Evolutionary conservation across 2,888 invertebrate genomes (phyloP), one percentile per base, ranked within the genome.

Genomic region (Apamea crenata): DNA sequence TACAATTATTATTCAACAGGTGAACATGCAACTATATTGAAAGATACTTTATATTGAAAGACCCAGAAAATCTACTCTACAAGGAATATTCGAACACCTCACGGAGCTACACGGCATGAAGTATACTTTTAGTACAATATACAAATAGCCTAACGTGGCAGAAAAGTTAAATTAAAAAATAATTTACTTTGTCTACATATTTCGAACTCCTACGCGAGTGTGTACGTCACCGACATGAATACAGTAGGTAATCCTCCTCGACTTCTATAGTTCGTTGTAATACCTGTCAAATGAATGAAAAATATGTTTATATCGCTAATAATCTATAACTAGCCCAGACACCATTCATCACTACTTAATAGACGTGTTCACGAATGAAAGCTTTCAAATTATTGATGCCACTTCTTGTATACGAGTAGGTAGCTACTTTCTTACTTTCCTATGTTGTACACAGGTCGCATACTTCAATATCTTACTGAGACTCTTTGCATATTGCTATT

Each of bases 371-470:
- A 68, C 36, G 6, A 65, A n/a, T 53, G 47, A 78, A 75, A 74
- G 75, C 85, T 82, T 84, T 84, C 40, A 77, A 75, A 82, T 85
- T 61, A 85, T 82, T 73, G 82, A 78, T 66, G 50, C 21, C 68
- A 32, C 21, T 66, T 47, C 53, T 56, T 71, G 12, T 40, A 32
- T 25, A 16, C 47, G 7, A 65, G n/a, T 32, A 65, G 2, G 44
- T 32, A 56, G 18, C 18, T 44, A 32, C 32, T 63, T 29, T 29
- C 32, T 63, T 32, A 10, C 8, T 25, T 2, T 18, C 32, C 29
- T 40, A 25, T 44, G 25, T 56, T 5, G 29, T 7, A 5, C 50
- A 2, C 21, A 56, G 21, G 16, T 25, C 70, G n/a, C 50, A 50
- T 36, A 4, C 53, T 63, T 66, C 59, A 70, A 71, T 82, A 44